Base-by-base conservation (phyloP, 30 jellyfish, hydroid and myxozoan species). In the Aurelia coerulea region DNA sequence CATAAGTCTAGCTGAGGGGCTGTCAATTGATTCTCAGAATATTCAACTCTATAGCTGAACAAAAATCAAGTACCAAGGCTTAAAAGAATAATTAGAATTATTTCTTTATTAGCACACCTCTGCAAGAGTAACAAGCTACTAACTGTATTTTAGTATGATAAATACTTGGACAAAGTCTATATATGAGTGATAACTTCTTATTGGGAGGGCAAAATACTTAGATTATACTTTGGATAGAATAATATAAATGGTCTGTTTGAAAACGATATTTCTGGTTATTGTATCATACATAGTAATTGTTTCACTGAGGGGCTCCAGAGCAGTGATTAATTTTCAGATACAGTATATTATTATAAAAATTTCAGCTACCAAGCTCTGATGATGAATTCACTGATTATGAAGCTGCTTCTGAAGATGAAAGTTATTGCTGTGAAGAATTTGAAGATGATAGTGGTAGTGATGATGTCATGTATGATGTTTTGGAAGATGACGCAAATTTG, bases 331-430 rank as follows among this genome's bases (percentile, higher is more conserved):
- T 37, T 69, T 42, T 10, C 41, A 23, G 29, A 23, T 23, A 23
- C 29, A 23, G 29, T 23, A 23, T 23, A 23, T 23, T 23, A 23
- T 23, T 23, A 69, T 69, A 69, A 69, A 8, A 7, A 15, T 69
- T 69, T 69, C 80, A 33, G 80, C 62, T 69, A 69, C 80, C 80
- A 69, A 69, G 80, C 80, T 69, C 80, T 69, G 80, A 64, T 64
- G 74, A 64, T 64, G 80, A 37, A 37, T 37, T 37, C 5, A 37
- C 3, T 5, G 5, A 69, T 69, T 69, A 69, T 46, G 80, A 3
- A 69, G 80, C 23, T 69, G 74, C 74, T 64, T 5, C 74, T 64
- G 80, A 69, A 69, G 50, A 69, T 33, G 62, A 42, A 69, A 33
- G 62, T 69, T 69, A 37, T 37, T 2, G 80, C 62, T 69, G 2